Base-by-base conservation (phyloP, 2,888 invertebrate genomes). In the Caenorhabditis sulstoni region DNA sequence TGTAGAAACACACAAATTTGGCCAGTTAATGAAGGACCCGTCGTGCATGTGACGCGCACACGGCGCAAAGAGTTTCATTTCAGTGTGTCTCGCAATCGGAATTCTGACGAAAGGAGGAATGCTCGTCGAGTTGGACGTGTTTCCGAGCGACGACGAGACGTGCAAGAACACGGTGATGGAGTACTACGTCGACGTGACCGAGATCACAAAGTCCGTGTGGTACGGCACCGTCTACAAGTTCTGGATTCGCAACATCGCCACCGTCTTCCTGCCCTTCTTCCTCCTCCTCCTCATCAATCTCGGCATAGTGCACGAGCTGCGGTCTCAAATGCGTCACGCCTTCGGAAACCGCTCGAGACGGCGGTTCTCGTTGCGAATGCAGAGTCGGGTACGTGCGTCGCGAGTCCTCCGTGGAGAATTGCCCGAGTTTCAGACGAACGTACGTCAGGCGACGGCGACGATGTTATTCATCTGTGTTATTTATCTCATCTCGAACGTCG, bases 221-320 rank as follows among this genome's bases (percentile, higher is more conserved):
- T 83, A 83, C 66, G 83, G 83, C 11, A 78, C 64, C 14, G 53
- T 83, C 11, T 81, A 81, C 70, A 77, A 78, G 47, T 83, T 83
- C 64, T 83, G 83, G 83, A 2, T 81, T 1, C 66, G 83, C 3
- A 77, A 83, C 52, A 71, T 81, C 44, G 64, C 70, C 9, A 83
- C 83, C 53, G 79, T 83, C 23, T 83, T 83, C 49, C 67, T 78
- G 0, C 83, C 83, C n/a, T 83, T 83, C 61, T 68, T 77, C 61
- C 68, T 81, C 8, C 65, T 83, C 1, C 41, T 75, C 7, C 18
- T 79, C 11, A 79, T 83, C 47, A 83, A 83, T 59, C 53, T 80
- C 11, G 65, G 74, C 29, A 83, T 78, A n/a, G 73, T 83, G 5
- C 22, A 75, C 47, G 79, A 79, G 62, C 71, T 83, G 11, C 74